Conservation (phyloP, 2,888 invertebrate species). For the Anticlea derivata region DNA sequence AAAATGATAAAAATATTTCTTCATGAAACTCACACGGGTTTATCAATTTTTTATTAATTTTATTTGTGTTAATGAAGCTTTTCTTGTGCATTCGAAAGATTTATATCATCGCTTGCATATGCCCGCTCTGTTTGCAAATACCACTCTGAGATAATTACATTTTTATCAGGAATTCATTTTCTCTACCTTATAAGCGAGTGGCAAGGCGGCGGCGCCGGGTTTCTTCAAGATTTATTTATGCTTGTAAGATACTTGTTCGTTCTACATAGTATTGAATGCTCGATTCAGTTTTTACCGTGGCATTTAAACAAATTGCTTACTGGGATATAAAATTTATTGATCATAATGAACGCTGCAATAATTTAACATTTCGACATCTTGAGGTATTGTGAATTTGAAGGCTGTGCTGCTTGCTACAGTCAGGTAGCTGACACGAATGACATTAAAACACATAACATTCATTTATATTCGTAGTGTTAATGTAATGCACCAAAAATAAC, state of each 20-base stretch:
- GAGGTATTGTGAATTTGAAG: background rate
- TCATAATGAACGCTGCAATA: constrained; percentile 7
- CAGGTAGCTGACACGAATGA: too few relatives aligned
- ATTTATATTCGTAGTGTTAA: too few relatives aligned
- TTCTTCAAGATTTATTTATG: constrained; percentile 16
- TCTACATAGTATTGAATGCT: constrained; percentile 8
- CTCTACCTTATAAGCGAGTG: constrained; percentile 16
- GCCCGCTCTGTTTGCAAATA: too few relatives aligned
- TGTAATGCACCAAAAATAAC: background rate
- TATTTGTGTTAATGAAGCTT: too few relatives aligned
- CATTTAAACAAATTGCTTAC: constrained; percentile 19
- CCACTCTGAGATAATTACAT: too few relatives aligned
- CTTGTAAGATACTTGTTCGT: background rate
- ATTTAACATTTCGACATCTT: constrained; percentile 4
- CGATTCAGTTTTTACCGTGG: constrained; percentile 10
- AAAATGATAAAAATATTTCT: too few relatives aligned
- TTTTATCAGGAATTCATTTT: constrained; percentile 22
- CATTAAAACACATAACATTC: constrained; percentile 5
- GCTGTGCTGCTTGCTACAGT: too few relatives aligned
- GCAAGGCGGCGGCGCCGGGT: constrained; percentile 2
- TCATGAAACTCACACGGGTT: too few relatives aligned
- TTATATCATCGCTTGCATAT: too few relatives aligned
- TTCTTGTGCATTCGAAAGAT: too few relatives aligned
- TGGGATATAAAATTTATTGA: constrained; percentile 14
- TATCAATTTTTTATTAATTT: too few relatives aligned